Base-by-base conservation (phyloP, 2,113 vertebrate species). In the Bubo blakistoni region DNA sequence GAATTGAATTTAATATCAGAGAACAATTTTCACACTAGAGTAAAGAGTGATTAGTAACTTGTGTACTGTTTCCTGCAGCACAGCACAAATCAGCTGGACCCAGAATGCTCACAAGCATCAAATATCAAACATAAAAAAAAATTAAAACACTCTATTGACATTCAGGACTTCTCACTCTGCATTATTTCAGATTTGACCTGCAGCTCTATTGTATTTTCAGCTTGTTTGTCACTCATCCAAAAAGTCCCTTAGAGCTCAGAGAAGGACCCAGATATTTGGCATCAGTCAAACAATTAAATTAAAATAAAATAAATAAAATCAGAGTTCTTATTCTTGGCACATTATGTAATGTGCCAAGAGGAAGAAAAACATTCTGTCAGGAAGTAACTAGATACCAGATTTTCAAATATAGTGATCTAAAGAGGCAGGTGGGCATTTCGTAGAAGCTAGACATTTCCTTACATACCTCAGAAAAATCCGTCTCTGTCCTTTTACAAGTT, bases 11-110 rank as follows among this genome's bases (percentile, higher is more conserved):
- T 72, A 69, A 4, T 32, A 70, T 38, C 59, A 82, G 58, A 71
- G 27, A 93, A 54, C 30, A 55, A 71, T 88, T 80, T 73, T 92
- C 67, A 67, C 12, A 25, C 16, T 54, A 13, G 15, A 69, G 7
- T 36, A 67, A 6, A 42, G 44, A 77, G 11, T 36, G 26, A 66
- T 88, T 66, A 74, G 67, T 14, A 92, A 20, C 32, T 58, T 86
- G 15, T 47, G 47, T 44, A 30, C 24, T 46, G 3, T 58, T 49
- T 83, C 20, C 47, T 78, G 38, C 30, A 71, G 42, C 0, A 0
- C 26, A 67, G 38, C 71, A 78, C 38, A 44, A 63, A 78, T 73
- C 57, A 65, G 19, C 9, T 34, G 13, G n/a, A 63, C 38, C 9
- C 47, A 66, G 58, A 91, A 51, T 40, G 69, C 13, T 63, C 26